Evolutionary conservation across 2,888 invertebrate species (phyloP), one percentile per base, ranked within the genome.

Genomic region (Cheilosia vulpina): DNA sequence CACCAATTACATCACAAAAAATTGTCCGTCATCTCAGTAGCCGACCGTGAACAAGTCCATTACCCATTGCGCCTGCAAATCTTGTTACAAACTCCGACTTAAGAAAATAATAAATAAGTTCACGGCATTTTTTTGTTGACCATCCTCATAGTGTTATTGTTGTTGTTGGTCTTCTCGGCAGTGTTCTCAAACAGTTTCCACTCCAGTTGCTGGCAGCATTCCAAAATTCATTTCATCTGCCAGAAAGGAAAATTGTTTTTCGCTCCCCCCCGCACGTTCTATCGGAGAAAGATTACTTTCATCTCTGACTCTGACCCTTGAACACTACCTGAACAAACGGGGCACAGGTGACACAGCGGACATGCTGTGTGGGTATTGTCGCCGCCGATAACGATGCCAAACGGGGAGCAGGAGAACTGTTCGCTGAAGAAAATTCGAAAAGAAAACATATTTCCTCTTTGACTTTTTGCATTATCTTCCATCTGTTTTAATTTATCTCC

Each of bases 51-150:
- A 72, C 50, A 57, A 68, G 68, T 78, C 78, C 72, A 78, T 78
- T 72, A 63, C 62, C 55, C 17, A 19, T 65, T 52, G 17, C 24
- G n/a, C 24, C 41, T 45, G 5, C 13, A 38, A 38, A 38, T 38
- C 21, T 41, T 47, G 41, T n/a, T 15, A 41, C 50, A 58, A 66
- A 72, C 58, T 60, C 34, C 43, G 58, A 62, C 79, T 83, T 73
- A 83, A 79, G 76, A 68, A 85, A 85, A 80, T 80, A 84, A 65
- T 84, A 75, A 80, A 84, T 76, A 85, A 72, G 62, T 66, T 81
- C 17, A 72, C 45, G 15, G 15, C 4, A 1, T 15, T 21, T 52
- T 50, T 81, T 72, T 62, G n/a, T n/a, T n/a, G n/a, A 72, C 66
- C 45, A 60, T 24, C 73, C 50, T 58, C 69, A 41, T 75, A 78